phyloP scores from a whole-genome alignment of 2,797 vertebrate genomes.

The Moxostoma hubbsi region DNA sequence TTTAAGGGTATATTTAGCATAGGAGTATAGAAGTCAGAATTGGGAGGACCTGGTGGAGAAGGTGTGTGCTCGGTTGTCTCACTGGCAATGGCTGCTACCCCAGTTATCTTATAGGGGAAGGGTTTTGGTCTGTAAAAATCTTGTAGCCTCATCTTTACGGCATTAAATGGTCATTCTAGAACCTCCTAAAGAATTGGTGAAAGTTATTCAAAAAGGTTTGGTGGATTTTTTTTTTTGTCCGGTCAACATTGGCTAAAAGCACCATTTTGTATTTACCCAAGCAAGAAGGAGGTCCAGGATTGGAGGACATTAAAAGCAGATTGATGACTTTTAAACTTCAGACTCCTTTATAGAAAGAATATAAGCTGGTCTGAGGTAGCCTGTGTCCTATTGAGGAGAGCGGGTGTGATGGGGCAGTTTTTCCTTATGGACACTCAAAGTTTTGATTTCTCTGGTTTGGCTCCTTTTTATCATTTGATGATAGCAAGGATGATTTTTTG shows the following conservation, averaged over 20 bases:
- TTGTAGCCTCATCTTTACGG: no score
- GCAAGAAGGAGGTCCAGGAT: neutral
- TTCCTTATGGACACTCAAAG: neutral
- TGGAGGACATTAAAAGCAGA: neutral
- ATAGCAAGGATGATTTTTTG: no score
- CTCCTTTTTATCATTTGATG: no score
- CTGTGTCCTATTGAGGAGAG: neutral
- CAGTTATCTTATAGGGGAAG: no score
- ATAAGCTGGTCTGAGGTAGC: neutral
- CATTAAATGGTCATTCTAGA: neutral
- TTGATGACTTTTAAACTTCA: neutral
- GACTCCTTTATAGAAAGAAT: neutral
- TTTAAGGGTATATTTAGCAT: neutral
- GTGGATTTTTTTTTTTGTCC: neutral
- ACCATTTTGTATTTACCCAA: neutral
- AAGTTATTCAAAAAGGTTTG: neutral
- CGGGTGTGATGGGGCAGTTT: no score
- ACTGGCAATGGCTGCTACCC: no score
- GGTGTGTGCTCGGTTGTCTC: no score
- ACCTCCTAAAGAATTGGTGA: neutral
- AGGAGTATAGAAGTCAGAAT: neutral
- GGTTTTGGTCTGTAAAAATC: no score
- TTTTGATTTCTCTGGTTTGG: no score
- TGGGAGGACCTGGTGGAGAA: no score
- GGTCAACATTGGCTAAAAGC: neutral